Percentiles rank a stretch among this genome's conserved stretches.
phyloP scores from a whole-genome alignment of 1,140 invertebrate genomes.

The Euschistus heros region DNA sequence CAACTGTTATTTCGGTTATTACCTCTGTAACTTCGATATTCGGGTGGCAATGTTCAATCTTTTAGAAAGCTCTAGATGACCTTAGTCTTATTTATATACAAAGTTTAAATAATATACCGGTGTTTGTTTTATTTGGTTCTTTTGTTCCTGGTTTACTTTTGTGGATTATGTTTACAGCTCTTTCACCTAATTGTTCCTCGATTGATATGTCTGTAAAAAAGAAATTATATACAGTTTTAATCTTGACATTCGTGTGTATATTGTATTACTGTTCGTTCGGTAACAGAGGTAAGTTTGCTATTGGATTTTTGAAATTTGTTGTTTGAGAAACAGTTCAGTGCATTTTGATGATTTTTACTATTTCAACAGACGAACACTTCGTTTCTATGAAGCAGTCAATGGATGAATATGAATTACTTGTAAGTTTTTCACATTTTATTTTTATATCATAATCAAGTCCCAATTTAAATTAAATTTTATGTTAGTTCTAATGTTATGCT shows the following conservation, averaged over 20 bases:
- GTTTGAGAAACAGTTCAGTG: neutral
- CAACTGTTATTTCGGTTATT: no score
- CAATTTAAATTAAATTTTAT: no score
- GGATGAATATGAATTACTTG: constrained; percentile 25
- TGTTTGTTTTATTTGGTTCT: no score
- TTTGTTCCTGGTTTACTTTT: no score
- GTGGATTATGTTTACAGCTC: neutral
- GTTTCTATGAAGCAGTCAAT: constrained; percentile 24
- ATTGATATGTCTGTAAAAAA: constrained; percentile 8
- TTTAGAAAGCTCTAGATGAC: no score
- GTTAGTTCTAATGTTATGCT: no score
- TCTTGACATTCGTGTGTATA: neutral
- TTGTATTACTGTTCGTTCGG: constrained; percentile 1
- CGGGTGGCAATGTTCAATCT: no score
- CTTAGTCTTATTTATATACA: no score
- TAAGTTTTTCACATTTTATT: constrained; percentile 11
- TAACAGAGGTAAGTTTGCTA: neutral
- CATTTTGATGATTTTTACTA: neutral
- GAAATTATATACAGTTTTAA: neutral
- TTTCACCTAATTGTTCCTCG: neutral
- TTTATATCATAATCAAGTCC: no score
- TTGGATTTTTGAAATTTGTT: neutral
- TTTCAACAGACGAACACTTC: constrained; percentile 21
- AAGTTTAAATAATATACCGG: no score
- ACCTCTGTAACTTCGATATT: no score